A percentile compares a stretch with the other conserved stretches of the same genome.
Evolutionary conservation across 2,888 invertebrate genomes (phyloP).

Genomic region (Meteorus cinctellus): DNA sequence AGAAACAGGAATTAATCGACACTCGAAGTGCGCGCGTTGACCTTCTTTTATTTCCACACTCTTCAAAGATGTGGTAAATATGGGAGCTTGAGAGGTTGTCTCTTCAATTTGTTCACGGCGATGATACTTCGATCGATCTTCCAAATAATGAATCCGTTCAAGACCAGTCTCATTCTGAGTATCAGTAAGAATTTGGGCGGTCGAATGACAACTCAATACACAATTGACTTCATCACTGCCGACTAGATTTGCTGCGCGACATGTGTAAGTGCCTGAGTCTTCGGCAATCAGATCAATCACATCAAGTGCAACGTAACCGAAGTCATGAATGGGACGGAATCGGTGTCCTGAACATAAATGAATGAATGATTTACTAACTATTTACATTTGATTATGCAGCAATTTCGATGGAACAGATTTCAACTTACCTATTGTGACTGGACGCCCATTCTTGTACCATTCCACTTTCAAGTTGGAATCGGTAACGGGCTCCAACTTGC

Average conservation of each 20-base stretch:
- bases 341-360: conserved; percentile 81
- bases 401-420: conserved; percentile 13
- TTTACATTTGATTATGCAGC: background rate
- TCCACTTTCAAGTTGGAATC: conserved; percentile 97
- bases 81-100: conserved; percentile 91
- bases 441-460: conserved; percentile 96
- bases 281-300: conserved; percentile 97
- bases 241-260: conserved; percentile 91
- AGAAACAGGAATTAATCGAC: conserved; percentile 93
- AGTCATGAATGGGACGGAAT: conserved; percentile 97
- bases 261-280: conserved; percentile 95
- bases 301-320: conserved; percentile 98
- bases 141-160: conserved; percentile 91
- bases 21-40: conserved; percentile 95
- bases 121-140: conserved; percentile 87
- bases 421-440: conserved; percentile 86
- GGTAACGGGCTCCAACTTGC: conserved; percentile 96
- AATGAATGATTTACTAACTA: conserved; percentile 23
- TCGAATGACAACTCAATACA: conserved; percentile 82
- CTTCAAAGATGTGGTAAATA: conserved; percentile 93
- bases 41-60: conserved; percentile 95
- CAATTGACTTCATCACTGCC: conserved; percentile 92
- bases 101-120: conserved; percentile 86
- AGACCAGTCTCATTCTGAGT: conserved; percentile 92
- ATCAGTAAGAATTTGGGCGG: conserved; percentile 86